Percentiles rank a stretch among this genome's conserved stretches.
phyloP scores from a whole-genome alignment of 2,797 vertebrate species.

The Hydrolagus colliei region DNA sequence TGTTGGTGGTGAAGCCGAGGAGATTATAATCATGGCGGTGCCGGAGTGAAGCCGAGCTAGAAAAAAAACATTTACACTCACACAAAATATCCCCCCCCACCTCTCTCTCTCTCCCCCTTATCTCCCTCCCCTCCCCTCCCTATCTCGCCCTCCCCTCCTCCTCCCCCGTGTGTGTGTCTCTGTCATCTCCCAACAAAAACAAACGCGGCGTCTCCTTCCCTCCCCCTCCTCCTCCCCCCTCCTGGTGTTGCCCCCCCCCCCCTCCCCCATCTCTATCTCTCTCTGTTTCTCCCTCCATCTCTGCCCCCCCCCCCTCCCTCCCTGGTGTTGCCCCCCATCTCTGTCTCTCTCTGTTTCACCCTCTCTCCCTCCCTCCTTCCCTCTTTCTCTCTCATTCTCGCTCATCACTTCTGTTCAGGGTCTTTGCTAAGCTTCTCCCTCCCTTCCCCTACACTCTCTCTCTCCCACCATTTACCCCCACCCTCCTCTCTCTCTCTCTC shows the following conservation, averaged over 20 bases:
- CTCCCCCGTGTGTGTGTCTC: neutral
- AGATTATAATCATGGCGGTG: neutral
- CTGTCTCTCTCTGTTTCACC: neutral
- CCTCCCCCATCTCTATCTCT: too few relatives aligned
- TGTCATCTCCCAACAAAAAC: neutral
- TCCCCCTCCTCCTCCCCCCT: neutral
- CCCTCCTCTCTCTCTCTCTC: too few relatives aligned
- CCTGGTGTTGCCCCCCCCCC: neutral
- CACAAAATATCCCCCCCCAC: too few relatives aligned
- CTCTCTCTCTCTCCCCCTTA: too few relatives aligned
- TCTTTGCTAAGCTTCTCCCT: constrained; percentile 27
- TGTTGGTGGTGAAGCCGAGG: too few relatives aligned
- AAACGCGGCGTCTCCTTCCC: neutral
- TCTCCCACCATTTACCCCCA: too few relatives aligned
- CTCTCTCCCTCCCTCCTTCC: neutral
- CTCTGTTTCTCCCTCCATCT: too few relatives aligned
- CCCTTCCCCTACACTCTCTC: constrained; percentile 33
- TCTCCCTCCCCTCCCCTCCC: fast-evolving
- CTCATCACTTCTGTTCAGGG: neutral
- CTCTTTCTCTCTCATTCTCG: neutral
- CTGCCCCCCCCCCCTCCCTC: too few relatives aligned
- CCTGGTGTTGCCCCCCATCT: neutral
- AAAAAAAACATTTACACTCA: too few relatives aligned
- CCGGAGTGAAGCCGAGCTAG: neutral
- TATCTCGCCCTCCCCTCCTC: neutral